Base-by-base conservation (phyloP, 2,888 invertebrate genomes). In the Lochmaea crataegi region DNA sequence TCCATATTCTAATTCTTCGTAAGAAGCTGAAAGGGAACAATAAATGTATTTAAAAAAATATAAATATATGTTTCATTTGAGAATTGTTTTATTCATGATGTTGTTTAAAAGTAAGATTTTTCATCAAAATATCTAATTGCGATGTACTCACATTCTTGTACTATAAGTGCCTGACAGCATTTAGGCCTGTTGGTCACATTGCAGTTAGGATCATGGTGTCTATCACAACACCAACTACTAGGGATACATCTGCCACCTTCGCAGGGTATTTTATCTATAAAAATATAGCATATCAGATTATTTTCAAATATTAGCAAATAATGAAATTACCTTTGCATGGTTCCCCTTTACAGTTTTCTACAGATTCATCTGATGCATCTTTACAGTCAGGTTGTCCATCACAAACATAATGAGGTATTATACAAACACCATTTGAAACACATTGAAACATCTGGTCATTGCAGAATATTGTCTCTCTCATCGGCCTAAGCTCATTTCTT, bases 171-270 rank as follows among this genome's bases (percentile, higher is more conserved):
- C 75, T 85, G 86, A 77, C 89, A 89, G 80, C 89, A 89, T 45
- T 82, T 81, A 5, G 86, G 88, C 65, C 86, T 82, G 73, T 86
- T 85, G 51, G 84, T 86, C 9, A 86, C 86, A 3, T 86, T 87
- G 79, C 89, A 89, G 77, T 88, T 88, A n/a, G 82, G 78, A 79
- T 87, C 87, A 65, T 82, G 83, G 65, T 84, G 82, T 72, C 85
- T 84, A 81, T 89, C 88, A 80, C 89, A 89, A 80, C 90, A 90
- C 87, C 88, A 88, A 72, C 85, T 83, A 5, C 83, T 84, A 2
- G 90, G 88, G 68, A 90, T 89, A 77, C 90, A 90, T 53, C 90
- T 85, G 9, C 86, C 86, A 77, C 89, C 88, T 61, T 88, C 87
- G 80, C 88, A 88, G 11, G 81, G 82, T 65, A 88, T 80, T 81